Conservation (phyloP, 2,797 vertebrate species). For the Pterois miles region DNA sequence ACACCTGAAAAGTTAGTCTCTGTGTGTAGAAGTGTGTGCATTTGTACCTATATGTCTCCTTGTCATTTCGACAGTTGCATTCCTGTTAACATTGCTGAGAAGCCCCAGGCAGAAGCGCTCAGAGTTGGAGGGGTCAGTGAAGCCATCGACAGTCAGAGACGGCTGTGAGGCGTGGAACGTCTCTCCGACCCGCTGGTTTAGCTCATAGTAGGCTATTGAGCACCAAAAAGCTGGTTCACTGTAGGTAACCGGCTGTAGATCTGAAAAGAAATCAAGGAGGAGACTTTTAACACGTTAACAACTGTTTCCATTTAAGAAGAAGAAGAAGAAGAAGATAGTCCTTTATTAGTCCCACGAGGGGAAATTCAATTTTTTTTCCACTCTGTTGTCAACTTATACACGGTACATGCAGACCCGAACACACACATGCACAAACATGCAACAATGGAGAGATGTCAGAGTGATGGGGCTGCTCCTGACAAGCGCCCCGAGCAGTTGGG, state of each 20-base stretch:
- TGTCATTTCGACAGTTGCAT: constrained; percentile 98
- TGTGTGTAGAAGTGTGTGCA: not conserved
- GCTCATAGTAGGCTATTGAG: constrained; percentile 99
- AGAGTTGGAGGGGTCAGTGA: constrained; percentile 98
- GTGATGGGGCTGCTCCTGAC: too few relatives aligned
- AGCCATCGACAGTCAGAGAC: constrained; percentile 96
- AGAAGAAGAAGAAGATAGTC: too few relatives aligned
- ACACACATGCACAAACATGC: too few relatives aligned
- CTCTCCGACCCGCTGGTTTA: constrained; percentile 98
- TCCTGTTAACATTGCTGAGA: constrained; percentile 97
- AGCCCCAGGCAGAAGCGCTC: constrained; percentile 97
- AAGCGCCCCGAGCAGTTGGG: too few relatives aligned
- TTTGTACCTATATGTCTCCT: constrained; percentile 94
- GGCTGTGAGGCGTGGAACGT: constrained; percentile 98
- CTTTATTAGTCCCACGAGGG: too few relatives aligned
- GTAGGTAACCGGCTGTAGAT: constrained; percentile 97
- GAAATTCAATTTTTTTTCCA: too few relatives aligned
- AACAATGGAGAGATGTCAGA: too few relatives aligned
- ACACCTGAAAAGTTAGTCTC: not conserved
- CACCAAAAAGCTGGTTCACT: constrained; percentile 99
- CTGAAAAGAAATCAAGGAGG: constrained; percentile 67
- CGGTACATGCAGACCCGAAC: too few relatives aligned
- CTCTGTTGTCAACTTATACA: too few relatives aligned
- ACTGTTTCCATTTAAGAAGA: not conserved
- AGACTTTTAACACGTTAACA: not conserved